phyloP scores from a whole-genome alignment of 2,888 invertebrate species.

The Melikaiella ostensackeni region DNA sequence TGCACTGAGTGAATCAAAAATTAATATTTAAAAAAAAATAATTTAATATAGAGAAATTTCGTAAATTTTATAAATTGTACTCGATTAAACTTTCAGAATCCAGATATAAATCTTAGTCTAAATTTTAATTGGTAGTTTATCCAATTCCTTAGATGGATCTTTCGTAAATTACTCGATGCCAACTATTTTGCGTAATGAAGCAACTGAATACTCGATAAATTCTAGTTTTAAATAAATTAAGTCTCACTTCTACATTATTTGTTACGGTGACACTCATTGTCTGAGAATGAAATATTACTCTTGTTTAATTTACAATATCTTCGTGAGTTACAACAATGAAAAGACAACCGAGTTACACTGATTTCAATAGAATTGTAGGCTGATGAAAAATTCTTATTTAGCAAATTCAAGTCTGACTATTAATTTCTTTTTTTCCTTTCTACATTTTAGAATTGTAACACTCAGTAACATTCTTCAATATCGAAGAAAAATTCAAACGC shows the following conservation, averaged over 20 bases:
- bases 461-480: neutral
- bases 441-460: too few relatives aligned
- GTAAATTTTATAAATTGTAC: neutral
- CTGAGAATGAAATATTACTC: neutral
- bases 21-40: too few relatives aligned
- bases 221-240: neutral
- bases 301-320: neutral
- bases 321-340: neutral
- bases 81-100: neutral
- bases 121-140: neutral
- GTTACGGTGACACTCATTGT: neutral
- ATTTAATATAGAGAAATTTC: too few relatives aligned
- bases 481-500: neutral
- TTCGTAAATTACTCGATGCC: neutral
- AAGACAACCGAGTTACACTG: neutral
- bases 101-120: neutral
- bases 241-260: neutral
- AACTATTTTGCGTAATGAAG: neutral
- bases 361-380: neutral
- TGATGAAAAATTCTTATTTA: neutral
- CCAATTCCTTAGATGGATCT: neutral
- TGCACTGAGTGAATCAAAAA: neutral
- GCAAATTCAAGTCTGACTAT: too few relatives aligned
- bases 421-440: too few relatives aligned
- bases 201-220: neutral